phyloP scores from a whole-genome alignment of 2,113 vertebrate species.

The Boulengeromyrus knoepffleri region DNA sequence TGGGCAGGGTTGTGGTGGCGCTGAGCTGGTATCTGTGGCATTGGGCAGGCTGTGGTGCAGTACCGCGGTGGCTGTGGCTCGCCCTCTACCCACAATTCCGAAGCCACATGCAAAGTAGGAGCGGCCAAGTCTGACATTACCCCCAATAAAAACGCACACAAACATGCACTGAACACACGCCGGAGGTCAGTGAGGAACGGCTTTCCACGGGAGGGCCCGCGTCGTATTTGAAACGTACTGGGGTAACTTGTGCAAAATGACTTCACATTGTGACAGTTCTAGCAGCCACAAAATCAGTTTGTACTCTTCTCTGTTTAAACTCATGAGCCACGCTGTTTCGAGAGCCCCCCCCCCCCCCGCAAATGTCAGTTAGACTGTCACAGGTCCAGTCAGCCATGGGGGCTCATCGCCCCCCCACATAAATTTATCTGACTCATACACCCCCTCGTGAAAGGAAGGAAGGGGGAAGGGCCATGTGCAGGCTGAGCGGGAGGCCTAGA shows the following conservation, averaged over 20 bases:
- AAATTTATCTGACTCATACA: conserved; percentile 16
- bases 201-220: neutral
- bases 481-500: neutral
- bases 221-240: neutral
- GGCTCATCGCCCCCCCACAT: neutral
- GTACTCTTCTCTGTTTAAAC: neutral
- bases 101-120: conserved; percentile 22
- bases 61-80: conserved; percentile 21
- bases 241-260: neutral
- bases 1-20: neutral
- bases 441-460: neutral
- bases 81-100: conserved; percentile 20
- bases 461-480: neutral
- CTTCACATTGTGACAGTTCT: neutral
- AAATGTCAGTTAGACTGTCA: neutral
- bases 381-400: neutral
- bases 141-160: neutral
- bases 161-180: neutral
- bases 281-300: neutral
- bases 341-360: neutral
- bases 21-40: neutral
- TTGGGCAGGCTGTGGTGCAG: conserved; percentile 21
- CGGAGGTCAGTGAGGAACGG: neutral
- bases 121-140: neutral
- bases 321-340: neutral